Base-by-base conservation (phyloP, 1,140 invertebrate genomes). In the Drepana arcuata region DNA sequence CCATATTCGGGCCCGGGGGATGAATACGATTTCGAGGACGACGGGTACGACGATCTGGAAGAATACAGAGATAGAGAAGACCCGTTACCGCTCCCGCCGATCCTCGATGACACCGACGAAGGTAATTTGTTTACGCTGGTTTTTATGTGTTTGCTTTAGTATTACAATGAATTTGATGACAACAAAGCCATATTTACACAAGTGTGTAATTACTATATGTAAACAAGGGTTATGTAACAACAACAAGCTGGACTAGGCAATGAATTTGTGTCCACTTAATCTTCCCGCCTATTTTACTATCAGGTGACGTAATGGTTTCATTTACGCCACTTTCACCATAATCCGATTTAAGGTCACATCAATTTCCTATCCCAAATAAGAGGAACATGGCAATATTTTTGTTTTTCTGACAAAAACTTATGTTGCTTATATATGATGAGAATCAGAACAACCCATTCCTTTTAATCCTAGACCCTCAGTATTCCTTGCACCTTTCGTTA, bases 21-120 rank as follows among this genome's bases (percentile, higher is more conserved):
- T 53, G 81, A 84, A 33, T 81, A 81, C 48, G 81, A 84, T 54
- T 77, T 80, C 44, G 81, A 83, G 37, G 81, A 84, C 53, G 81
- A 84, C 35, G 78, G 77, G 46, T 82, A 81, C 64, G 79, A 84
- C 46, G 81, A 84, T 38, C 48, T 80, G 42, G 74, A 81, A 14
- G 78, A 83, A 46, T 82, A 72, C 36, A 69, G 79, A 32, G 75
- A 80, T 24, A 63, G 67, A 36, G 77, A 79, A 34, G 74, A 80
- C 29, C 39, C 68, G 23, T 43, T 68, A 38, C 75, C 64, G 28
- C 56, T 66, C 16, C 58, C 64, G 18, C 48, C 57, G n/a, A 57
- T 63, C 28, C 47, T 64, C 13, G 71, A 78, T 25, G 77, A 83
- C 24, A 84, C 78, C 35, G 79, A 83, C 33, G 82, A 84, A 77